These are phyloP conservation scores for Athene noctua DNA, from an alignment of 2,113 vertebrate genomes.

Conservation along the genomic window DNA sequence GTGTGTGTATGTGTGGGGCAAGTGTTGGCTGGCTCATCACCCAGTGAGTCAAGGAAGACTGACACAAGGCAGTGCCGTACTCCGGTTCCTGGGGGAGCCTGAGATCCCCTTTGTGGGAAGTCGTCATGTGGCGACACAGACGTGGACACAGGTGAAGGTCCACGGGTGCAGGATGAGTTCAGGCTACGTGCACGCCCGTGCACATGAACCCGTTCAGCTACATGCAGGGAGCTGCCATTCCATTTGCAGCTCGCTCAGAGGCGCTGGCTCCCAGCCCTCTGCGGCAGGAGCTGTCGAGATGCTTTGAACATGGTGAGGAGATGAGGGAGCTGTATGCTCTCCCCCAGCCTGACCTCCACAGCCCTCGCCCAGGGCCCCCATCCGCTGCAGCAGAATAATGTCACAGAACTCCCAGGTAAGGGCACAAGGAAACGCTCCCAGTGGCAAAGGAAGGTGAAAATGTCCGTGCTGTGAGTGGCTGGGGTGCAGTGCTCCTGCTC, in stretches of 20 bases:
- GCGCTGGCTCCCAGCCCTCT: background rate
- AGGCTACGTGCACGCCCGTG: background rate
- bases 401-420: background rate
- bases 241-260: background rate
- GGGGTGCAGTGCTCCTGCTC: rapidly evolving
- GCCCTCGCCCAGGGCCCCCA: background rate
- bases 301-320: rapidly evolving
- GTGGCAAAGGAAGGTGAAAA: background rate
- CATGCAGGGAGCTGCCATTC: background rate
- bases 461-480: rapidly evolving
- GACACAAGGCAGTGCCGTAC: rapidly evolving
- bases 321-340: background rate
- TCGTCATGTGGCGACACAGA: background rate
- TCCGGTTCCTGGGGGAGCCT: background rate
- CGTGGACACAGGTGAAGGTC: background rate
- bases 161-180: background rate
- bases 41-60: background rate
- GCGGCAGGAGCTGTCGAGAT: background rate
- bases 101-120: background rate
- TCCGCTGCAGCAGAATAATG: background rate
- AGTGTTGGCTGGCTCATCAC: background rate
- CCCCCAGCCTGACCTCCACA: background rate
- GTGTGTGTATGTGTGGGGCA: background rate
- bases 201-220: rapidly evolving
- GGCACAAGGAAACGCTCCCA: rapidly evolving